A percentile compares a stretch with the other conserved stretches of the same genome.
phyloP scores from a whole-genome alignment of 2,113 vertebrate species.

The Pterocles burchelli region DNA sequence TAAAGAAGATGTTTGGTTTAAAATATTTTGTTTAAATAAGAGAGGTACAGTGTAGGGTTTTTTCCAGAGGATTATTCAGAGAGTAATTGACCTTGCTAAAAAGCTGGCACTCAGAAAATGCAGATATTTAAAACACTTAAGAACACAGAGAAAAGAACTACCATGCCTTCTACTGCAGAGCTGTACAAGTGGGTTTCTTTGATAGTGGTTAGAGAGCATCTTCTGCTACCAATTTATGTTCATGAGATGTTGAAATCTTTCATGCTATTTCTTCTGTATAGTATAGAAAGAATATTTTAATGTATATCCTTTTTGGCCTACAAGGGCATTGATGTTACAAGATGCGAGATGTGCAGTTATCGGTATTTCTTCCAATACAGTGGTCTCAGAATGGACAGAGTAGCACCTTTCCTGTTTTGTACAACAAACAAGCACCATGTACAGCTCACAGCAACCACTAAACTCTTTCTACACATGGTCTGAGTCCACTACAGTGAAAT shows the following conservation, averaged over 20 bases:
- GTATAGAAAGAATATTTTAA: background rate
- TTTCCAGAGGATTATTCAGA: background rate
- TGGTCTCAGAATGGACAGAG: background rate
- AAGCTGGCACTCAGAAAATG: background rate
- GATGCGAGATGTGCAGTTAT: background rate
- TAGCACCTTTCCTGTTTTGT: background rate
- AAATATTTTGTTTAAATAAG: background rate
- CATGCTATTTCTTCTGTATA: background rate
- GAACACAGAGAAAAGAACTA: background rate
- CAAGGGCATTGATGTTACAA: background rate
- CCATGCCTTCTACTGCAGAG: background rate
- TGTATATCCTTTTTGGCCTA: background rate
- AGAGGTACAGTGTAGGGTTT: background rate
- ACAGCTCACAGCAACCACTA: background rate
- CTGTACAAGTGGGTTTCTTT: background rate
- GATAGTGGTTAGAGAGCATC: background rate
- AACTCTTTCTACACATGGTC: rapidly evolving
- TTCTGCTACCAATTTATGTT: background rate
- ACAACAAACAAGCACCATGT: background rate
- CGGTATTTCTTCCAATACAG: background rate
- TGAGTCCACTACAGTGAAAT: background rate
- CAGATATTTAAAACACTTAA: background rate
- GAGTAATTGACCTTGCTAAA: background rate
- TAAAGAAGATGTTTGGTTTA: background rate
- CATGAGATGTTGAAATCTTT: background rate